Percentiles rank a stretch among this genome's conserved stretches.
Conservation (phyloP, 2,888 invertebrate species). For the Eretmocerus hayati region DNA sequence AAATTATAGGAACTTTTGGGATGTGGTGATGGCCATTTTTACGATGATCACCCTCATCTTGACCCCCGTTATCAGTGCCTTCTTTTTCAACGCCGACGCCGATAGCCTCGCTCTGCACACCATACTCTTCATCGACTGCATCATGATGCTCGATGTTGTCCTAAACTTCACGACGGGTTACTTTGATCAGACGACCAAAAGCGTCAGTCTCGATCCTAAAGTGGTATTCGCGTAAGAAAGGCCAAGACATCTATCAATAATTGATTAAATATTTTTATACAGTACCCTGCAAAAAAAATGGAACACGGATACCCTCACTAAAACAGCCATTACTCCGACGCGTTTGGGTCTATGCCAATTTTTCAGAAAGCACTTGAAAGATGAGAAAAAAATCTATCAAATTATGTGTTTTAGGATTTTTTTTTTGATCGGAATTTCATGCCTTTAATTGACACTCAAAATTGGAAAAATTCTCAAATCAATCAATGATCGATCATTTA, state of each 20-base stretch:
- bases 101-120: conserved; percentile 25
- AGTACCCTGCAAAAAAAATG: too few relatives aligned
- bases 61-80: conserved; percentile 38
- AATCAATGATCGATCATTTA: too few relatives aligned
- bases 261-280: too few relatives aligned
- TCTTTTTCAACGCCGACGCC: conserved; percentile 26
- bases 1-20: conserved; percentile 37
- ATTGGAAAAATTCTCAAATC: too few relatives aligned
- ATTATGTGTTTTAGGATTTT: too few relatives aligned
- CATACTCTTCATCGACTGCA: conserved; percentile 30
- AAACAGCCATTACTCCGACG: too few relatives aligned
- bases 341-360: too few relatives aligned
- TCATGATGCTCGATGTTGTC: conserved; percentile 37
- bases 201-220: conserved; percentile 34
- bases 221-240: conserved; percentile 33
- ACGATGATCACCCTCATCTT: conserved; percentile 32
- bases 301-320: too few relatives aligned
- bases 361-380: too few relatives aligned
- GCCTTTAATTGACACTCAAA: too few relatives aligned
- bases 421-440: too few relatives aligned
- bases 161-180: conserved; percentile 43
- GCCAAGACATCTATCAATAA: background rate
- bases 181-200: conserved; percentile 33
- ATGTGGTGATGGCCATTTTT: conserved; percentile 36
- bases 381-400: too few relatives aligned